Base-by-base conservation (phyloP, 2,888 invertebrate genomes). In the Zele albiditarsus region DNA sequence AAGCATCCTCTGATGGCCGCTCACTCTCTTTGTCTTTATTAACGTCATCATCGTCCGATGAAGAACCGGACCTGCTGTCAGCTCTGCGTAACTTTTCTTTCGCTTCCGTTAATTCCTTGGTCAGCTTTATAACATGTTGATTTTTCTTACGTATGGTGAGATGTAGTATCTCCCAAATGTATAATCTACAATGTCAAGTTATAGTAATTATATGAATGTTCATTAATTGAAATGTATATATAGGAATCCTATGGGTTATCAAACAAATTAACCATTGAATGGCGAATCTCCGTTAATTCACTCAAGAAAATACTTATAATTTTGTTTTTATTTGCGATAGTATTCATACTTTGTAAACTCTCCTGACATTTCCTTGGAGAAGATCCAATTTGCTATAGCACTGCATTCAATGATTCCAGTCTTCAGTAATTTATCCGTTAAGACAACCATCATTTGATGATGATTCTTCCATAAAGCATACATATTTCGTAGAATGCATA, bases 321-420 rank as follows among this genome's bases (percentile, higher is more conserved):
- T 31, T 2, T 31, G 31, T 31, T 31, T 27, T 53, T 31, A 63
- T 3, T 53, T 23, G 20, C 31, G 65, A 57, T 20, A 70, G 53
- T 74, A 63, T 38, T 84, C 88, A 84, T 85, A 93, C 93, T 92
- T 92, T 0, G 98, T 98, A 89, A 98, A 98, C 90, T 95, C 96
- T 0, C 93, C 91, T 23, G 93, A 92, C 97, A 98, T 98, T 88
- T 96, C 96, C 89, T 96, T 96, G 5, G 97, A 96, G 91, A 99
- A 99, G 79, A 98, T 94, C 98, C 98, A 99, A 82, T 97, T 98
- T 65, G 98, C 98, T 16, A 99, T 98, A 0, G 98, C 96, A 73
- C 97, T 96, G 88, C 98, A 98, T 88, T 98, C 98, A 70, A 99
- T 96, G 71, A 99, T 95, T 90, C 98, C 97, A 28, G 98, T 98